These are phyloP conservation scores for Sorex maritimensis DNA, from an alignment of 2,797 vertebrate species.

Conservation along the genomic window DNA sequence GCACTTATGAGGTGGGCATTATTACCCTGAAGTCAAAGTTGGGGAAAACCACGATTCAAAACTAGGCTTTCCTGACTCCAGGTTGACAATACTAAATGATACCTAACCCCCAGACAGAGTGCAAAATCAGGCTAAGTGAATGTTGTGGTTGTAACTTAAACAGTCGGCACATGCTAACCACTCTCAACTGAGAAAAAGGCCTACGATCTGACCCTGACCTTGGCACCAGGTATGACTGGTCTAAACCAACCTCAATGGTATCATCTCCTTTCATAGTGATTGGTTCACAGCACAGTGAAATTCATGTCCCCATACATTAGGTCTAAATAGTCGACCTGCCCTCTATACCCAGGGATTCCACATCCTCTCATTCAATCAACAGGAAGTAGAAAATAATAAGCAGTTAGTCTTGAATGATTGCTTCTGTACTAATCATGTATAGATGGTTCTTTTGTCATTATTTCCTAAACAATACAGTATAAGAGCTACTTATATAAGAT, in stretches of 20 bases:
- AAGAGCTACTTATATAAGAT: neutral
- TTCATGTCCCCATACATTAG: too few relatives aligned
- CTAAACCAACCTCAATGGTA: neutral
- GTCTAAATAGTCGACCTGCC: too few relatives aligned
- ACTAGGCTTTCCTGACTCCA: conserved; percentile 1
- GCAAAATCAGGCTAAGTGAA: neutral
- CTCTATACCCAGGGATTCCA: neutral
- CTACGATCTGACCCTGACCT: neutral
- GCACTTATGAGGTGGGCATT: neutral
- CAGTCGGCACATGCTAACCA: neutral
- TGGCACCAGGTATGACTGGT: neutral
- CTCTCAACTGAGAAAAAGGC: neutral
- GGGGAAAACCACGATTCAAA: conserved; percentile 33
- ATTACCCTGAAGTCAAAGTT: neutral
- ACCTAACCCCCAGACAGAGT: neutral
- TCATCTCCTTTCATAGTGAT: neutral
- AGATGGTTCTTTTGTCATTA: neutral
- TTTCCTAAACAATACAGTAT: neutral
- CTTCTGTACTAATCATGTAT: neutral
- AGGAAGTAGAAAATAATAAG: neutral
- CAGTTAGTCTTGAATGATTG: neutral
- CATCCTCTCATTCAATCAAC: neutral
- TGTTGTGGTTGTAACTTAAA: neutral
- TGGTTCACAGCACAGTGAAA: neutral
- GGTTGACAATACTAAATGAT: neutral